Conservation (phyloP, 2,888 invertebrate species). For the Yponomeuta cagnagella region DNA sequence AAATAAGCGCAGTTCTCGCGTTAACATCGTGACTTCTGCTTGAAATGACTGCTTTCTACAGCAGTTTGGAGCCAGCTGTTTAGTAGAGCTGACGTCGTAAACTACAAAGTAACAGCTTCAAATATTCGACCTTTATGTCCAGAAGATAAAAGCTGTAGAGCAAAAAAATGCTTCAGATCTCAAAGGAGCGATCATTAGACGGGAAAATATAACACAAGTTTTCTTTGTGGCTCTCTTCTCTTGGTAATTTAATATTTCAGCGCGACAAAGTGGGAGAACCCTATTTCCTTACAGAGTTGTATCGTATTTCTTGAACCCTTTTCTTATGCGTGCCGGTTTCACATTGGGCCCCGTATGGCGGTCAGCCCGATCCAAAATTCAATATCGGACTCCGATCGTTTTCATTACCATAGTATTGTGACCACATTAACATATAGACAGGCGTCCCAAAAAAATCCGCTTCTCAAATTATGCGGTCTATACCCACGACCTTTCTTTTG, state of each 20-base stretch:
- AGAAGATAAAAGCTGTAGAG: too few relatives aligned
- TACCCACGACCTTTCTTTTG: conserved; percentile 29
- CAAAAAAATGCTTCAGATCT: neutral
- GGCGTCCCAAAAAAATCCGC: conserved; percentile 41
- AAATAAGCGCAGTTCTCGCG: too few relatives aligned
- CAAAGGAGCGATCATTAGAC: conserved; percentile 5
- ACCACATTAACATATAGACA: conserved; percentile 57
- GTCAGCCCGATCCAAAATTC: conserved; percentile 31
- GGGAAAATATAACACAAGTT: neutral
- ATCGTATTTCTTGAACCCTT: conserved; percentile 25
- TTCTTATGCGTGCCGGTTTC: conserved; percentile 37
- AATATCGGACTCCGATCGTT: conserved; percentile 28
- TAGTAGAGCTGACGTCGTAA: too few relatives aligned
- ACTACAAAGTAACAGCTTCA: too few relatives aligned
- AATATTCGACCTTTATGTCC: too few relatives aligned
- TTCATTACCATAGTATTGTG: conserved; percentile 53
- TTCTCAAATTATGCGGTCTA: conserved; percentile 46
- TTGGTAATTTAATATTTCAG: conserved; percentile 5
- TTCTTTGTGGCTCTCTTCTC: neutral
- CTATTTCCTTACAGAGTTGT: neutral
- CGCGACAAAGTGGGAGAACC: neutral
- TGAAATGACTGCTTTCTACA: too few relatives aligned
- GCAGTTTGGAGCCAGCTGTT: too few relatives aligned
- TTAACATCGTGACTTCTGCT: too few relatives aligned
- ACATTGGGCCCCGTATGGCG: conserved; percentile 25